Evolutionary conservation across 2,888 invertebrate species (phyloP).

Genomic region (Patella caerulea): DNA sequence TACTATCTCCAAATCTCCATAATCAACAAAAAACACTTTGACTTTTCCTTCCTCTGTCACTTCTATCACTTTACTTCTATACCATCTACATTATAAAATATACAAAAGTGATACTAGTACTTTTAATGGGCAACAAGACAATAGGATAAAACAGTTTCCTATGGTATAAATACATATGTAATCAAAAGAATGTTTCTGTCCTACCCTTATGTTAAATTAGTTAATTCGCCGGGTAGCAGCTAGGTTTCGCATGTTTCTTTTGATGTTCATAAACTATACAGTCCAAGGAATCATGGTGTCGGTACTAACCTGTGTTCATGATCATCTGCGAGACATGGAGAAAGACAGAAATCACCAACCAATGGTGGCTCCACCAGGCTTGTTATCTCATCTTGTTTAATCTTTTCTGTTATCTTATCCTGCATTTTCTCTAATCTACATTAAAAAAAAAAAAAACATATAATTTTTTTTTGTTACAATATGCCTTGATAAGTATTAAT

Average conservation of each 20-base stretch:
- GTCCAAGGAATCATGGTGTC: too few species aligned
- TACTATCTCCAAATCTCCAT: constrained; percentile 76
- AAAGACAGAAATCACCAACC: constrained; percentile 33
- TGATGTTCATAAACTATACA: too few species aligned
- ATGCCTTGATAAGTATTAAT: too few species aligned
- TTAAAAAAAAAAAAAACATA: constrained; percentile 8
- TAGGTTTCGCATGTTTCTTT: too few species aligned
- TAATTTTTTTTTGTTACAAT: too few species aligned
- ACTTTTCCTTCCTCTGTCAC: constrained; percentile 71
- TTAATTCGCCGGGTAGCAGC: too few species aligned
- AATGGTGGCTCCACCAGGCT: constrained; percentile 2
- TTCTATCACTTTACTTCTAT: constrained; percentile 70
- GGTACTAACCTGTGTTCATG: background rate
- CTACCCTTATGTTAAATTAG: too few species aligned
- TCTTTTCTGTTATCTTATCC: constrained; percentile 38
- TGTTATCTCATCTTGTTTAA: constrained; percentile 23
- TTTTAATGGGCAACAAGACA: too few species aligned
- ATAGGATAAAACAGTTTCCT: constrained; percentile 5
- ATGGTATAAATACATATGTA: background rate
- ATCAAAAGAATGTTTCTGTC: too few species aligned
- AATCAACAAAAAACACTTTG: constrained; percentile 78
- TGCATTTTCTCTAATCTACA: constrained; percentile 51
- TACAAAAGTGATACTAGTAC: too few species aligned
- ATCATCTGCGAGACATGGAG: constrained; percentile 45
- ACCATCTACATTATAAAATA: constrained; percentile 53